Percentiles rank a stretch among this genome's conserved stretches.
Evolutionary conservation across 2,888 invertebrate species (phyloP).

Genomic region (Acleris laterana): DNA sequence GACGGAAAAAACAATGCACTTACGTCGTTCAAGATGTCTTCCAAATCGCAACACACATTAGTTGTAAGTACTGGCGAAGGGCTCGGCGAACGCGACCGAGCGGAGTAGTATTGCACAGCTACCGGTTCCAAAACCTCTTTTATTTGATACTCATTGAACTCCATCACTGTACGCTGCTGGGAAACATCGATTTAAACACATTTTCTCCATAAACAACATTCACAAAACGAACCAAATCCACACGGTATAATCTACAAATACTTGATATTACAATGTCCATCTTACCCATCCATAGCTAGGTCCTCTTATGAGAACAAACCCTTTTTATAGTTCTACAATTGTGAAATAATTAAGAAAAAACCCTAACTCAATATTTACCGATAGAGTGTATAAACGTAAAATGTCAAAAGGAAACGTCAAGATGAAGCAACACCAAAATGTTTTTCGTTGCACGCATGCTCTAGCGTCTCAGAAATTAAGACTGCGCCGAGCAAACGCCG

Average conservation of each 20-base stretch:
- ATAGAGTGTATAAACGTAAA: constrained; percentile 49
- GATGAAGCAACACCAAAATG: constrained; percentile 36
- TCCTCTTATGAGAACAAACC: constrained; percentile 81
- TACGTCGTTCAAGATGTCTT: constrained; percentile 82
- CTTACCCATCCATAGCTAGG: constrained; percentile 81
- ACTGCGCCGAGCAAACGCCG: too few relatives aligned
- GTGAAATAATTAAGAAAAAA: constrained; percentile 47
- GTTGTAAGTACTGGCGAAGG: constrained; percentile 71
- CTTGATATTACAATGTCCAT: constrained; percentile 34
- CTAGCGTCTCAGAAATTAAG: too few relatives aligned
- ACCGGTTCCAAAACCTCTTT: constrained; percentile 74
- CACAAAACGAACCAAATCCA: constrained; percentile 39
- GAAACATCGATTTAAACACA: constrained; percentile 60
- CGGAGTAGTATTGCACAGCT: constrained; percentile 68
- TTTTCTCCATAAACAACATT: constrained; percentile 58
- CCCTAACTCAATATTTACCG: constrained; percentile 53
- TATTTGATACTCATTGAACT: constrained; percentile 75
- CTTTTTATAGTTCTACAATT: constrained; percentile 53
- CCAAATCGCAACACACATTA: constrained; percentile 75
- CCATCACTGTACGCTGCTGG: constrained; percentile 80
- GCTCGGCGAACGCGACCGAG: constrained; percentile 67
- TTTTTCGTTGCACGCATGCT: too few relatives aligned
- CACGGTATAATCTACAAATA: constrained; percentile 37
- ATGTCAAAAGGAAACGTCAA: constrained; percentile 60
- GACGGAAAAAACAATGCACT: constrained; percentile 47